These are phyloP conservation scores for Rutpela maculata DNA, from an alignment of 2,888 invertebrate genomes.

Conservation along the genomic window DNA sequence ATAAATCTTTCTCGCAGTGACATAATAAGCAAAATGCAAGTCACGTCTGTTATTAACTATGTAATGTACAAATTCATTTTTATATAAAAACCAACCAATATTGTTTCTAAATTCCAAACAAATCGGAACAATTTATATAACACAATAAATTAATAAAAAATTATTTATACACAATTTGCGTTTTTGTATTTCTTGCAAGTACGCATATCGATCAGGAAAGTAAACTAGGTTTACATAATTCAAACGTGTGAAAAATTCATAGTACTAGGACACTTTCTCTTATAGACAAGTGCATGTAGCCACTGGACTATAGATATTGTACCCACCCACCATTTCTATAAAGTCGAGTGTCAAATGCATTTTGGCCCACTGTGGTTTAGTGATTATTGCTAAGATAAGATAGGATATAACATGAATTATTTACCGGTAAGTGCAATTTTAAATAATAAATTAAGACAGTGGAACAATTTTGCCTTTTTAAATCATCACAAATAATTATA, in stretches of 20 bases:
- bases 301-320: conserved; percentile 41
- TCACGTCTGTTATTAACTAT: conserved; percentile 7
- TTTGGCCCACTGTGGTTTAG: conserved; percentile 60
- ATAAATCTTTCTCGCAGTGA: conserved; percentile 3
- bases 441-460: neutral
- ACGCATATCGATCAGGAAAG: conserved; percentile 60
- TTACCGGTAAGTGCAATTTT: conserved; percentile 59
- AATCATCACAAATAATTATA: no score
- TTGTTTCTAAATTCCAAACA: conserved; percentile 28
- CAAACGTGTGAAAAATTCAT: conserved; percentile 58
- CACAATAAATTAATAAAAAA: conserved; percentile 36
- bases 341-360: conserved; percentile 59
- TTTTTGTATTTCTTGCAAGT: conserved; percentile 52
- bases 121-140: conserved; percentile 32
- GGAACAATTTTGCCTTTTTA: neutral
- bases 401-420: conserved; percentile 57
- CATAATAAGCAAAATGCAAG: conserved; percentile 3
- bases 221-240: conserved; percentile 63
- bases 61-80: conserved; percentile 4
- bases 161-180: conserved; percentile 43
- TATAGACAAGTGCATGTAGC: conserved; percentile 57
- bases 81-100: conserved; percentile 3
- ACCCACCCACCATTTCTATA: conserved; percentile 66
- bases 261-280: conserved; percentile 64
- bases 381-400: conserved; percentile 56